Conservation (phyloP, 2,113 vertebrate genomes). For the Coregonus clupeaformis region DNA sequence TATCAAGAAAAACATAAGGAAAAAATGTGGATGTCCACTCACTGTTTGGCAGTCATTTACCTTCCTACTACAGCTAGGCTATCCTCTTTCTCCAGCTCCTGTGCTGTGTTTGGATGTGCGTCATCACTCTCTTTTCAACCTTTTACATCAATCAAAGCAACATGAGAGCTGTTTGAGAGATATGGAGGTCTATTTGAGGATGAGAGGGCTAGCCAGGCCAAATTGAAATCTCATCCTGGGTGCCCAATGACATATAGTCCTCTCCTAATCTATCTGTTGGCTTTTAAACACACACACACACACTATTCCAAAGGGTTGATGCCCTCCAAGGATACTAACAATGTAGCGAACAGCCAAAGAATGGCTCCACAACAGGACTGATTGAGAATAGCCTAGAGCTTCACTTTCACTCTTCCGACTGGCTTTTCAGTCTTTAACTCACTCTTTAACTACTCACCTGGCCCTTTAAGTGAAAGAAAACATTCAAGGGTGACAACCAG, state of each 20-base stretch:
- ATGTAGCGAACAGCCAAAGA: neutral
- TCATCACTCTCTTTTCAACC: neutral
- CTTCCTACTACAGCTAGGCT: too few species aligned
- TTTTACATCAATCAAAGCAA: neutral
- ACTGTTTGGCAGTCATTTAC: too few species aligned
- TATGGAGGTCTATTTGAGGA: neutral
- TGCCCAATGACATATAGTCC: neutral
- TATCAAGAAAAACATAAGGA: neutral
- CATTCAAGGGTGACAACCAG: neutral
- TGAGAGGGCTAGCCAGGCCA: neutral
- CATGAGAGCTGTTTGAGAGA: neutral
- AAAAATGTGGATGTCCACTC: too few species aligned
- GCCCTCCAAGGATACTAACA: neutral
- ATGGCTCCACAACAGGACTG: neutral
- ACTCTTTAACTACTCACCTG: neutral
- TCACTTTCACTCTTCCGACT: neutral
- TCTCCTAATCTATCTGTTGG: neutral
- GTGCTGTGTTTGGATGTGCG: too few species aligned
- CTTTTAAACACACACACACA: neutral
- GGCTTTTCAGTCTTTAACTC: neutral
- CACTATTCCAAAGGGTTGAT: too few species aligned
- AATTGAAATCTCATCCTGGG: conserved; percentile 20
- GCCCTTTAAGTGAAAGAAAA: neutral
- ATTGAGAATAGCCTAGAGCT: neutral
- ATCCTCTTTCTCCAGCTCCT: too few species aligned